phyloP scores from a whole-genome alignment of 2,888 invertebrate genomes.

The Lasioglossum oenotherae region DNA sequence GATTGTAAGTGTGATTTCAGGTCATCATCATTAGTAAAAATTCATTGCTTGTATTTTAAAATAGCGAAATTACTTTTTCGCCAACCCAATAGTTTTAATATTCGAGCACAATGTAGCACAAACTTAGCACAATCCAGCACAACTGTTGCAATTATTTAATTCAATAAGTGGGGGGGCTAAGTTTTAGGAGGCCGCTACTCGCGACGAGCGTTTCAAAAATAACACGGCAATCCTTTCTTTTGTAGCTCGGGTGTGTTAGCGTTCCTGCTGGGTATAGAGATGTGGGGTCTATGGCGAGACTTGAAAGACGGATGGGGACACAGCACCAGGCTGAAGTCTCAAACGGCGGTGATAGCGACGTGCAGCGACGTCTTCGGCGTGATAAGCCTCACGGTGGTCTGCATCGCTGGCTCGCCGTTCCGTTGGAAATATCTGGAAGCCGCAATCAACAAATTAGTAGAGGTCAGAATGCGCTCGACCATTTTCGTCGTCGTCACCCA shows the following conservation, averaged over 20 bases:
- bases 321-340: conserved; percentile 86
- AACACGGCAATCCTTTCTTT: background rate
- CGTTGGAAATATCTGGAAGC: conserved; percentile 86
- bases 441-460: conserved; percentile 85
- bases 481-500: background rate
- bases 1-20: no score
- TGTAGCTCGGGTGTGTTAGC: conserved; percentile 69
- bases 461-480: conserved; percentile 62
- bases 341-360: conserved; percentile 86
- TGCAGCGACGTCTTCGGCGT: conserved; percentile 86
- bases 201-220: background rate
- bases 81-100: no score
- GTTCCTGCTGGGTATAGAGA: conserved; percentile 67
- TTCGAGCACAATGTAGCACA: no score
- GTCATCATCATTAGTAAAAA: no score
- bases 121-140: no score
- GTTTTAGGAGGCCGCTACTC: no score
- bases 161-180: no score
- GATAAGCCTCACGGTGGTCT: conserved; percentile 85
- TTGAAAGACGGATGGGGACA: conserved; percentile 85
- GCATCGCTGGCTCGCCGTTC: conserved; percentile 85
- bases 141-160: no score
- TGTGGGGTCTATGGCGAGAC: conserved; percentile 86
- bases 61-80: no score
- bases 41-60: no score